Conservation (phyloP, 2,888 invertebrate species). For the Yponomeuta plumbellus region DNA sequence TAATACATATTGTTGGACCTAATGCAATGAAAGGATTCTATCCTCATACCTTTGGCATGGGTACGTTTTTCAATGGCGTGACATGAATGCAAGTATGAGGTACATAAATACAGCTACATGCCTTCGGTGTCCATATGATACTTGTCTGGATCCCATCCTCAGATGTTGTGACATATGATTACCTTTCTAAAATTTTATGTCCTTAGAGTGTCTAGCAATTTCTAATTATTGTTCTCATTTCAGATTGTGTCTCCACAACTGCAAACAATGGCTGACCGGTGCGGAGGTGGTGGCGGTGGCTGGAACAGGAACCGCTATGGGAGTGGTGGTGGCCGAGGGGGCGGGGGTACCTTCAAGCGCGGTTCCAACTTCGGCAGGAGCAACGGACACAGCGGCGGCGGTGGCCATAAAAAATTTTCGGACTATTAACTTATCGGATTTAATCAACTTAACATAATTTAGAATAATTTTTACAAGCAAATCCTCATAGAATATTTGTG, state of each 20-base stretch:
- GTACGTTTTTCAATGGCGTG: constrained; percentile 78
- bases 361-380: constrained; percentile 65
- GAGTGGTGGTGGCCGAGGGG: constrained; percentile 40
- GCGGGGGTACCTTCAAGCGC: constrained; percentile 57
- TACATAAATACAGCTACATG: constrained; percentile 80
- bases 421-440: constrained; percentile 38
- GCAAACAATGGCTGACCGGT: constrained; percentile 84
- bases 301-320: constrained; percentile 74
- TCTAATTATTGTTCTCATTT: not conserved
- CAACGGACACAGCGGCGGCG: constrained; percentile 50
- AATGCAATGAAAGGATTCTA: not conserved
- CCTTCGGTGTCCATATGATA: constrained; percentile 86
- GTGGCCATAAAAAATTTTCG: constrained; percentile 63
- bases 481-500: constrained; percentile 62
- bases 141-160: constrained; percentile 87
- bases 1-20: too few relatives aligned
- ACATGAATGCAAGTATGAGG: constrained; percentile 88
- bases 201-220: too few relatives aligned
- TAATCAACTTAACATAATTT: constrained; percentile 1
- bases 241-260: constrained; percentile 91
- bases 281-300: constrained; percentile 78
- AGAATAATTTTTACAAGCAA: constrained; percentile 32
- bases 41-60: constrained; percentile 88
- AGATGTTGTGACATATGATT: constrained; percentile 74
- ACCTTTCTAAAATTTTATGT: not conserved